Percentiles rank a stretch among this genome's conserved stretches.
phyloP scores from a whole-genome alignment of 2,797 vertebrate species.

The Anableps anableps region DNA sequence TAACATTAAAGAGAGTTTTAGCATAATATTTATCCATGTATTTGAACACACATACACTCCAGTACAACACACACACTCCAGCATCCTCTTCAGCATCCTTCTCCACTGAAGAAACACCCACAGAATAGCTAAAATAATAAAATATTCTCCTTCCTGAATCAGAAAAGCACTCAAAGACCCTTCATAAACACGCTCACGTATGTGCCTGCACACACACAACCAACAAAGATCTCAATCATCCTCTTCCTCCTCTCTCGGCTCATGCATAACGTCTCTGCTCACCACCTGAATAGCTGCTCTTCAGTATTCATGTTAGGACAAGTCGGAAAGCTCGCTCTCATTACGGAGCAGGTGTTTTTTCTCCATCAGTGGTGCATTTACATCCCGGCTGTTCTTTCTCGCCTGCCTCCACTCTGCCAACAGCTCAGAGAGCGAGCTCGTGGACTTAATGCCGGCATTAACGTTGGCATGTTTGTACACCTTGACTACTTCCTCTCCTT shows the following conservation, averaged over 20 bases:
- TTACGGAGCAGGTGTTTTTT: conserved; percentile 68
- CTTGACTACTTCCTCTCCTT: conserved; percentile 36
- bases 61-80: conserved; percentile 1
- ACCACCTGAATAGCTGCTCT: conserved; percentile 46
- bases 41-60: conserved; percentile 4
- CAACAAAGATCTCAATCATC: conserved; percentile 18
- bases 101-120: conserved; percentile 34
- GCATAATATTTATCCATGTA: conserved; percentile 20
- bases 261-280: conserved; percentile 22
- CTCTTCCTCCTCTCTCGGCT: conserved; percentile 20
- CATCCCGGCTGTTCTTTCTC: conserved; percentile 31
- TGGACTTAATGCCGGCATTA: conserved; percentile 12
- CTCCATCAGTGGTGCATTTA: conserved; percentile 51
- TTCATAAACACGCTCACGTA: conserved; percentile 1
- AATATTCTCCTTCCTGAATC: conserved; percentile 34
- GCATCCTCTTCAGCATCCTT: conserved; percentile 23
- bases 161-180: conserved; percentile 28
- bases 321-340: conserved; percentile 45
- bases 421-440: conserved; percentile 21
- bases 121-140: conserved; percentile 52
- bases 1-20: conserved; percentile 8
- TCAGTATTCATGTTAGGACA: conserved; percentile 58
- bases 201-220: background rate
- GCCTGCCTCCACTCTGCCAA: conserved; percentile 16
- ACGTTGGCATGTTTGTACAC: conserved; percentile 7